phyloP scores from a whole-genome alignment of 2,888 invertebrate genomes.

The Hoplodrina ambigua region DNA sequence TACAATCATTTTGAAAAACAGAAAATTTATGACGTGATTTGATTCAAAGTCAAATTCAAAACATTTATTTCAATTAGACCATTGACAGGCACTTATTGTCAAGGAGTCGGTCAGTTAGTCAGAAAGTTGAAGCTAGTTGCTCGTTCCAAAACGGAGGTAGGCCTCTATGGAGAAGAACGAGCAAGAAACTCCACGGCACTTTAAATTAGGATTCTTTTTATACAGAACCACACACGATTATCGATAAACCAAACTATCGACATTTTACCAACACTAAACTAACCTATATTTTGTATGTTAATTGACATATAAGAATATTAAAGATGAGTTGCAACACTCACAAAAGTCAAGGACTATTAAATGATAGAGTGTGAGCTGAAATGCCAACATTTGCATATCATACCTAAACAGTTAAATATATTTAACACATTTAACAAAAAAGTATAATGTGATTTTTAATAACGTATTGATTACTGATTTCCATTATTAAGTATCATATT shows the following conservation, averaged over 20 bases:
- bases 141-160: no score
- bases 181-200: no score
- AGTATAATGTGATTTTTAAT: background rate
- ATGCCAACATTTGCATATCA: slow-evolving; percentile 53
- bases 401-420: slow-evolving; percentile 23
- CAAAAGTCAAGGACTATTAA: slow-evolving; percentile 62
- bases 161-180: no score
- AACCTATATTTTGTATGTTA: slow-evolving; percentile 31
- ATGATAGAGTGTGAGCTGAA: slow-evolving; percentile 36
- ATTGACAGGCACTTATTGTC: no score
- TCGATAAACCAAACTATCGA: slow-evolving; percentile 34
- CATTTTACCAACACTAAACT: slow-evolving; percentile 2
- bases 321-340: slow-evolving; percentile 31
- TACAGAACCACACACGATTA: background rate
- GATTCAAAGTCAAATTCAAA: no score
- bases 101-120: no score
- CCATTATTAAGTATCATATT: background rate
- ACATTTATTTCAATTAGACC: no score
- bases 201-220: no score
- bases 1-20: no score
- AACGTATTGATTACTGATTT: background rate
- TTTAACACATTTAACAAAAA: slow-evolving; percentile 2
- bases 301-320: slow-evolving; percentile 12
- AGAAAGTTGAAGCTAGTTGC: no score
- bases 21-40: no score